Evolutionary conservation across 37 sponge, comb jelly and placozoan genomes (phyloP), one percentile per base, ranked within the genome.

Genomic region (Lycopodina hypogea): DNA sequence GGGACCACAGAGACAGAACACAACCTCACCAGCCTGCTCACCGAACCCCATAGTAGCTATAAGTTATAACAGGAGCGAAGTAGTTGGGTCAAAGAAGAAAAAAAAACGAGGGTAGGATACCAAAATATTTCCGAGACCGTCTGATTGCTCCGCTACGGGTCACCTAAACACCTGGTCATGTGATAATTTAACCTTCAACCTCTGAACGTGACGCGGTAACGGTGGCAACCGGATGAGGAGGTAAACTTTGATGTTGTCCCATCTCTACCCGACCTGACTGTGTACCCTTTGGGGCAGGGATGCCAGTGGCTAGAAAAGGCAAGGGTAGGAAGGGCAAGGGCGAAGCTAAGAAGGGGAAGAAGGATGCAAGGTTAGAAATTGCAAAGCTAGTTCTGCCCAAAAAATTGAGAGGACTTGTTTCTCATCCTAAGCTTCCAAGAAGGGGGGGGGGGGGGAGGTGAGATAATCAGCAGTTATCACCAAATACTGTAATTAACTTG

Each of bases 1-100:
- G 18, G 83, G 73, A n/a, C 92, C 87, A 40, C 92, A 91, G 24
- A 86, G 4, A 11, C 71, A 77, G 77, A 91, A 91, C 28, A 78
- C 42, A 0, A 65, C 30, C 24, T 76, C 74, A 1, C 76, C 92
- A 2, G 48, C 51, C 18, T 48, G 42, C 0, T 56, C 71, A 58
- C 71, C 85, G 15, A 30, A 15, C 2, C 66, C 66, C 66, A 65
- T 65, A n/a, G n/a, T n/a, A 7, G 3, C 76, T 32, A 39, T 4
- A 26, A 58, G 3, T 58, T 19, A 58, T 8, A 18, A 4, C 48
- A 9, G 4, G 8, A 45, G 9, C 9, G 8, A 45, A 9, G 8
- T 45, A 45, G 8, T 45, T 9, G 48, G n/a, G n/a, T n/a, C n/a
- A n/a, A n/a, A n/a, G n/a, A n/a, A n/a, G n/a, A n/a, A n/a, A n/a